These are phyloP conservation scores for Sylvia borin DNA, from an alignment of 2,797 vertebrate species.

Conservation along the genomic window DNA sequence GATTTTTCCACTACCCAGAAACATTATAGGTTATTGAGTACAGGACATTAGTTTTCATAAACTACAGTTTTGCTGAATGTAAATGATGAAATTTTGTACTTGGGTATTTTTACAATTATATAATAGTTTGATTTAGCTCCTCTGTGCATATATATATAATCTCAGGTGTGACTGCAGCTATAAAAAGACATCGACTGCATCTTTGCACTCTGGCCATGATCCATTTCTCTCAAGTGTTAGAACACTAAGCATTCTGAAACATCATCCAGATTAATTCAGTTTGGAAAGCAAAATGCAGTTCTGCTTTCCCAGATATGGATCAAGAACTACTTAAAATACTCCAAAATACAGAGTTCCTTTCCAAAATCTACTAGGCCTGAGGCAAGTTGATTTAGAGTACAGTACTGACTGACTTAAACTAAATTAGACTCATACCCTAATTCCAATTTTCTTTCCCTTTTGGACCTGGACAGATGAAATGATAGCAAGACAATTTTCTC, in stretches of 20 bases:
- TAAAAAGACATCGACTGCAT: background rate
- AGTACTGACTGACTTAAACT: background rate
- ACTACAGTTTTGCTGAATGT: background rate
- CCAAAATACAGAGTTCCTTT: background rate
- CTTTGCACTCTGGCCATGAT: background rate
- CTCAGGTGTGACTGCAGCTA: background rate
- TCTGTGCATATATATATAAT: background rate
- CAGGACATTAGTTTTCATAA: background rate
- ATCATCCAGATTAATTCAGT: background rate
- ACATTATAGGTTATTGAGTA: background rate
- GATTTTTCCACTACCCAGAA: background rate
- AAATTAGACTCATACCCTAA: background rate
- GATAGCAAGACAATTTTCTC: background rate
- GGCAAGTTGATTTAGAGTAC: background rate
- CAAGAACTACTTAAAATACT: background rate
- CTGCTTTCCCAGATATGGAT: background rate
- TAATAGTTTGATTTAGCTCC: background rate
- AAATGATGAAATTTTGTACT: background rate
- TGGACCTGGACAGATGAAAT: background rate
- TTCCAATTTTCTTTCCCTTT: background rate
- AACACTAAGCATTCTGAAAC: background rate
- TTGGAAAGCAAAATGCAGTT: background rate
- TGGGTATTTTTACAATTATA: background rate
- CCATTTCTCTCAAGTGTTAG: background rate
- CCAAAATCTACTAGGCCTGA: background rate